Evolutionary conservation across 92 coral and sea anemone species (phyloP).

Genomic region (Parazoanthus swiftii): DNA sequence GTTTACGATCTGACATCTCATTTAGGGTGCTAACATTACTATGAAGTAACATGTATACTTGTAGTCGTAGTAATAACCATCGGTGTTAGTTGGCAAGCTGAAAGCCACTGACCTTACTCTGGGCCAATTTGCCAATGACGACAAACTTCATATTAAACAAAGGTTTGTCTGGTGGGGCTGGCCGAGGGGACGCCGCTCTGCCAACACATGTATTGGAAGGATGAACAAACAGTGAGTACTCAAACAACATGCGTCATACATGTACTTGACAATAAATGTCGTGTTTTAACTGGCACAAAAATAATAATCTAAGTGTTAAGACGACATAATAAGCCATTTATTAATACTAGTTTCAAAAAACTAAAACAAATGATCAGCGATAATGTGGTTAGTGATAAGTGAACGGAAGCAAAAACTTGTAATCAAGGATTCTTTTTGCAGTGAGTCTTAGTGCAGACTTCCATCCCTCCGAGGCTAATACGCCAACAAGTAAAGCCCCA

Average conservation of each 20-base stretch:
- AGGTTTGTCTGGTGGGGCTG: conserved; percentile 70
- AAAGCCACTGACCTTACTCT: conserved; percentile 66
- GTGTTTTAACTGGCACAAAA: not conserved
- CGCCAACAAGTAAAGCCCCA: too few species aligned
- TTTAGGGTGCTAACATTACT: too few species aligned
- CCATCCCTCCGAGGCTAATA: not conserved
- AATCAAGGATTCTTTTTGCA: too few species aligned
- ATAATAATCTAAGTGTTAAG: not conserved
- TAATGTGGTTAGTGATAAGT: too few species aligned
- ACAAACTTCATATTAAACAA: conserved; percentile 75
- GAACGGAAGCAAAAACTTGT: too few species aligned
- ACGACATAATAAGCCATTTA: not conserved
- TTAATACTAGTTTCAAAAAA: too few species aligned
- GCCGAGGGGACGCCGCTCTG: conserved; percentile 47
- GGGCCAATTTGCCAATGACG: conserved; percentile 77
- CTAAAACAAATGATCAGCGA: too few species aligned
- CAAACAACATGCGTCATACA: not conserved
- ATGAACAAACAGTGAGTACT: not conserved
- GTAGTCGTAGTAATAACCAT: not conserved
- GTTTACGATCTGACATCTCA: too few species aligned
- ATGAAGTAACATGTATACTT: too few species aligned
- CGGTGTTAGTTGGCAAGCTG: not conserved
- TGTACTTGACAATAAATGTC: not conserved
- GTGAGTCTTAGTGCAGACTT: too few species aligned
- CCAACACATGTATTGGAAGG: conserved; percentile 10